Conservation (phyloP, 2,888 invertebrate genomes). For the Hartigia nigra region DNA sequence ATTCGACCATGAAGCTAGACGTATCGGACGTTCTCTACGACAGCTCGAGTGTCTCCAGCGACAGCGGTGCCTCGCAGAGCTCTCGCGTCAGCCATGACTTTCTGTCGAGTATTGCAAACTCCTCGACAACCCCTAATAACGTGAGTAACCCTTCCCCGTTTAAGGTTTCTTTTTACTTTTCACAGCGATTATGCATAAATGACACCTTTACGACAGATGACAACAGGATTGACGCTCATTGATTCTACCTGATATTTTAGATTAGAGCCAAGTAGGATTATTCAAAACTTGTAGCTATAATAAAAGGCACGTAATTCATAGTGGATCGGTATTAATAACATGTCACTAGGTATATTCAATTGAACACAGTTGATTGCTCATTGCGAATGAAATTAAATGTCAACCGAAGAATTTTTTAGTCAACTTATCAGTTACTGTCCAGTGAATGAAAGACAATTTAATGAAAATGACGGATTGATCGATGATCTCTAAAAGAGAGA, state of each 20-base stretch:
- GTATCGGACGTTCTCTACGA: conserved; percentile 72
- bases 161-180: neutral
- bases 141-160: conserved; percentile 45
- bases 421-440: neutral
- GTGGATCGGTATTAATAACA: neutral
- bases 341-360: neutral
- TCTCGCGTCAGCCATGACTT: conserved; percentile 68
- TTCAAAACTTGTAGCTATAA: neutral
- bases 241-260: neutral
- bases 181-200: neutral
- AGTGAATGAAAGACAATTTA: neutral
- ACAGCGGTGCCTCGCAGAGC: conserved; percentile 72
- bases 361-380: neutral
- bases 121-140: conserved; percentile 48
- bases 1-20: conserved; percentile 70
- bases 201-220: neutral
- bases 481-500: neutral
- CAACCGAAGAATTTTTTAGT: neutral
- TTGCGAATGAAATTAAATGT: neutral
- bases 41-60: conserved; percentile 72
- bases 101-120: conserved; percentile 56
- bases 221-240: neutral
- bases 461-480: neutral
- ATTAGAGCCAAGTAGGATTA: neutral
- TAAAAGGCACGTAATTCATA: neutral